phyloP scores from a whole-genome alignment of 2,888 invertebrate genomes.

The Eretmocerus hayati region DNA sequence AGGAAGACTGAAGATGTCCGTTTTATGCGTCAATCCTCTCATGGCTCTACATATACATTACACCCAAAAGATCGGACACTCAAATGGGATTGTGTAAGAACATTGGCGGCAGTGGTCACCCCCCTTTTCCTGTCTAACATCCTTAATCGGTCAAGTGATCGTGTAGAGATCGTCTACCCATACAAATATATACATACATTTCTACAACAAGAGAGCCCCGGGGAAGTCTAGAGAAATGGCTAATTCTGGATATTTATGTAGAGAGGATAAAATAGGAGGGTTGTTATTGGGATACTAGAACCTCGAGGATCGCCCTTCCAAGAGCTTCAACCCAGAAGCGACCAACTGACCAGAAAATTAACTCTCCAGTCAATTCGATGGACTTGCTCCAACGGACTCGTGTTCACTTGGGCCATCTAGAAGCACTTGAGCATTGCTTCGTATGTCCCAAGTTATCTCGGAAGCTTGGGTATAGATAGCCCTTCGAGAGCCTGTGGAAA shows the following conservation, averaged over 20 bases:
- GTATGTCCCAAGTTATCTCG: constrained; percentile 12
- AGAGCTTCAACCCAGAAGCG: constrained; percentile 46
- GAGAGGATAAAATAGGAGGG: constrained; percentile 41
- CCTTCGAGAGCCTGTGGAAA: constrained; percentile 13
- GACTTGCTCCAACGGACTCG: constrained; percentile 31
- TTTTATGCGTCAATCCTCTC: constrained; percentile 47
- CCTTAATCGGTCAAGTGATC: constrained; percentile 49
- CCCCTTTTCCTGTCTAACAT: no score
- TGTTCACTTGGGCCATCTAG: constrained; percentile 1
- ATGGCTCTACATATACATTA: constrained; percentile 39
- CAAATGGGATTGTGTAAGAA: constrained; percentile 39
- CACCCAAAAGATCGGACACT: constrained; percentile 38
- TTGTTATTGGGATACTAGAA: constrained; percentile 39
- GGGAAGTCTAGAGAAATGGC: constrained; percentile 43
- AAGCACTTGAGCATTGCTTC: background rate
- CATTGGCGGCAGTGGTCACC: no score
- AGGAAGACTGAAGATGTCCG: constrained; percentile 29
- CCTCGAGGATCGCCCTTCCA: no score
- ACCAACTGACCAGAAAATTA: constrained; percentile 49
- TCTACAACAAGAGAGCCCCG: constrained; percentile 23
- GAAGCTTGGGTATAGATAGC: constrained; percentile 7
- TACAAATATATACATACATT: constrained; percentile 13
- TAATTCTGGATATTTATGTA: constrained; percentile 49
- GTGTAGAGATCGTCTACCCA: constrained; percentile 34
- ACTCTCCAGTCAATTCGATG: constrained; percentile 45